Conservation (phyloP, 1,140 invertebrate species). For the Holcopasites calliopsidis region DNA sequence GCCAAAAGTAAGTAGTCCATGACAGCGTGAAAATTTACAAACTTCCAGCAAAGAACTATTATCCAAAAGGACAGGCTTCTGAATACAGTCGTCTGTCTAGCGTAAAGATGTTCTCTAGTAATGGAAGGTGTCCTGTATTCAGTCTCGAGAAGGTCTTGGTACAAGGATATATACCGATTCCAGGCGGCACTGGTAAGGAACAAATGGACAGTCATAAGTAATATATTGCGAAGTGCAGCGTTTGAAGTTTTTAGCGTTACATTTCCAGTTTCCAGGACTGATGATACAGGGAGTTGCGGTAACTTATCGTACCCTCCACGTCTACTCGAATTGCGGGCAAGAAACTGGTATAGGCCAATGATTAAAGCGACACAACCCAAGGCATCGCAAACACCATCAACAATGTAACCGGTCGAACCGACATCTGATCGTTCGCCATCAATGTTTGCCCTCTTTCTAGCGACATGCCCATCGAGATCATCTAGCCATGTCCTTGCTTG, state of each 20-base stretch:
- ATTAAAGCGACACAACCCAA: slow-evolving; percentile 86
- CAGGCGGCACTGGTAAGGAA: slow-evolving; percentile 86
- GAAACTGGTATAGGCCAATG: slow-evolving; percentile 83
- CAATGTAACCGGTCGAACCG: slow-evolving; percentile 85
- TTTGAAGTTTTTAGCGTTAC: slow-evolving; percentile 26
- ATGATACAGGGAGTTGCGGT: slow-evolving; percentile 54
- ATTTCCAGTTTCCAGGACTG: slow-evolving; percentile 27
- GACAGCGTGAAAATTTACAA: slow-evolving; percentile 89
- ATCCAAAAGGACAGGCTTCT: slow-evolving; percentile 86
- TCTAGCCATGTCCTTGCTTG: slow-evolving; percentile 89
- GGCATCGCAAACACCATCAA: slow-evolving; percentile 87
- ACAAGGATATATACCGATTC: slow-evolving; percentile 90
- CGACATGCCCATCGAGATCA: slow-evolving; percentile 89
- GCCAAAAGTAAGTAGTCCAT: slow-evolving; percentile 87
- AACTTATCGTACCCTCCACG: slow-evolving; percentile 83
- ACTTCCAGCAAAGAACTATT: slow-evolving; percentile 87
- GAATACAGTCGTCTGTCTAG: slow-evolving; percentile 72
- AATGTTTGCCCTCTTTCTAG: slow-evolving; percentile 84
- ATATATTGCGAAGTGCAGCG: slow-evolving; percentile 80
- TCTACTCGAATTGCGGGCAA: slow-evolving; percentile 85
- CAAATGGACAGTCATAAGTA: slow-evolving; percentile 85
- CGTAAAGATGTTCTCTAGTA: slow-evolving; percentile 78
- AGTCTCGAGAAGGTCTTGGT: slow-evolving; percentile 87
- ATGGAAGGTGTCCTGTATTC: slow-evolving; percentile 77
- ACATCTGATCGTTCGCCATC: slow-evolving; percentile 86